Conservation (phyloP, 1,140 invertebrate genomes). For the Procambarus virginalis region DNA sequence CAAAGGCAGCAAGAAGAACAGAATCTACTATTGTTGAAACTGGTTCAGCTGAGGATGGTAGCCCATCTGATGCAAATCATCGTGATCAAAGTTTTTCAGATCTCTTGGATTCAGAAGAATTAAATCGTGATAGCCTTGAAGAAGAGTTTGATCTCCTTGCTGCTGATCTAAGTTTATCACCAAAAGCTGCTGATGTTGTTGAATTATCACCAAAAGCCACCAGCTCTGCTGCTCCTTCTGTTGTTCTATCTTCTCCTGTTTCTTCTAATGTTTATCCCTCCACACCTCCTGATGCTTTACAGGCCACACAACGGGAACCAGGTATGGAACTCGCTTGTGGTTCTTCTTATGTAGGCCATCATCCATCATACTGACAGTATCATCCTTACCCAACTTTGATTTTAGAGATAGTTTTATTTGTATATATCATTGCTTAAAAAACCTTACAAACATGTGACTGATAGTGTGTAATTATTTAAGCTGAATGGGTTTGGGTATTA, state of each 20-base stretch:
- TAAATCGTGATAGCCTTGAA: constrained; percentile 68
- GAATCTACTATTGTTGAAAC: constrained; percentile 59
- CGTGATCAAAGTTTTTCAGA: constrained; percentile 66
- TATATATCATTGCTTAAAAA: constrained; percentile 8
- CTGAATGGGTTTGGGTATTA: constrained; percentile 49
- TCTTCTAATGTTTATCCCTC: constrained; percentile 56
- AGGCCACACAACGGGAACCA: constrained; percentile 58
- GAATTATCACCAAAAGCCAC: constrained; percentile 25
- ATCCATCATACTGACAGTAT: constrained; percentile 44
- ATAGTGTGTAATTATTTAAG: constrained; percentile 56
- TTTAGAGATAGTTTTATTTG: constrained; percentile 3
- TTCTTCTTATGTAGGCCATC: constrained; percentile 48
- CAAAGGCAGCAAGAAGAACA: constrained; percentile 37
- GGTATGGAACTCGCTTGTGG: constrained; percentile 69
- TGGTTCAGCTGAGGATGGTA: constrained; percentile 49
- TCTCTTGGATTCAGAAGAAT: constrained; percentile 67
- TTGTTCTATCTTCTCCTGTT: constrained; percentile 43
- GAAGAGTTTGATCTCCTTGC: constrained; percentile 69
- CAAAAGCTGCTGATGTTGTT: constrained; percentile 26
- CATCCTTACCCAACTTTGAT: constrained; percentile 21
- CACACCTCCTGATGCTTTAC: constrained; percentile 41
- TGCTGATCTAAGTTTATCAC: constrained; percentile 54
- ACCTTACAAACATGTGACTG: constrained; percentile 29
- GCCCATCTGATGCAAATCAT: constrained; percentile 56
- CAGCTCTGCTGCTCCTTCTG: constrained; percentile 37